These are phyloP conservation scores for Himalopsyche tibetana DNA, from an alignment of 2,888 invertebrate species.

Conservation along the genomic window DNA sequence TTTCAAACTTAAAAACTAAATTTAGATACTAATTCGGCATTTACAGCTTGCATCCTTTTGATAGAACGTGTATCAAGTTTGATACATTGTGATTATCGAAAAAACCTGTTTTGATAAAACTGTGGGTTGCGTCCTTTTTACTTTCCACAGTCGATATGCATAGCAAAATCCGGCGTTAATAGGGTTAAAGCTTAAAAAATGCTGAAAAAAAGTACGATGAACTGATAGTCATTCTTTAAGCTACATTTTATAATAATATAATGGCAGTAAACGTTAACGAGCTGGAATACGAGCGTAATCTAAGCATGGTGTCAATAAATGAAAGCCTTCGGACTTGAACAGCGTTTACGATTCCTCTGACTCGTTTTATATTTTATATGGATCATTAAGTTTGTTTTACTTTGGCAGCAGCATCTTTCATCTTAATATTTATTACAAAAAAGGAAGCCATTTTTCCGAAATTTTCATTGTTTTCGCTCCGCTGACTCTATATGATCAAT, in stretches of 20 bases:
- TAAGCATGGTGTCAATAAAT: slow-evolving; percentile 36
- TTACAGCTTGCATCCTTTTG: too few relatives aligned
- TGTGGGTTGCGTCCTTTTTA: too few relatives aligned
- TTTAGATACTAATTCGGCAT: too few relatives aligned
- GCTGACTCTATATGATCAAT: slow-evolving; percentile 33
- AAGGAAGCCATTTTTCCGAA: neutral
- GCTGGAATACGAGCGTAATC: slow-evolving; percentile 38
- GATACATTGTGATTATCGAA: too few relatives aligned
- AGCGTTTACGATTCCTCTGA: slow-evolving; percentile 32
- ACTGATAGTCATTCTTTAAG: neutral
- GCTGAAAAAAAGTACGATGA: too few relatives aligned
- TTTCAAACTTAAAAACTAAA: too few relatives aligned
- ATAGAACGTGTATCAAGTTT: too few relatives aligned
- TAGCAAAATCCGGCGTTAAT: too few relatives aligned
- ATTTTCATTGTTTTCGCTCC: slow-evolving; percentile 39
- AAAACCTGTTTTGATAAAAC: too few relatives aligned
- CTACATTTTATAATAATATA: slow-evolving; percentile 23
- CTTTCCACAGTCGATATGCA: too few relatives aligned
- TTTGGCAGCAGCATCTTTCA: slow-evolving; percentile 30
- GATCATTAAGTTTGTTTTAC: slow-evolving; percentile 45
- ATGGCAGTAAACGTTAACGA: slow-evolving; percentile 38
- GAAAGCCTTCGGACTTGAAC: slow-evolving; percentile 29
- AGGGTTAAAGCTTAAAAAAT: too few relatives aligned
- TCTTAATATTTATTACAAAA: slow-evolving; percentile 44
- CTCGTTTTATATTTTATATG: slow-evolving; percentile 39